Base-by-base conservation (phyloP, 92 coral and sea anemone species). In the Montipora capitata region DNA sequence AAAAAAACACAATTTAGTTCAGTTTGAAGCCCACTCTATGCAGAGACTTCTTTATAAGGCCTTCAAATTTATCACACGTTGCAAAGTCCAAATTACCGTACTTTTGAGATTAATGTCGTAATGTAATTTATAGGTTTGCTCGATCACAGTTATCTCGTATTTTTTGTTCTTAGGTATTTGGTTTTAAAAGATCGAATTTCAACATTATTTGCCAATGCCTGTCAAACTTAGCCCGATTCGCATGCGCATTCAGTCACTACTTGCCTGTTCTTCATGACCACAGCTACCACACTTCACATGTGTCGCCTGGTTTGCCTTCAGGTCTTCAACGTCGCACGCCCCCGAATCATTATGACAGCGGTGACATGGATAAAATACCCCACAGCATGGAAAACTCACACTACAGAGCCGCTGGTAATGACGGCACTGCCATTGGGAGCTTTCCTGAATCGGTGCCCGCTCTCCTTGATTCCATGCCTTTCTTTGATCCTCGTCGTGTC, bases 261-360 rank as follows among this genome's bases (percentile, higher is more conserved):
- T 83, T 3, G 66, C 83, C 91, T 92, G 96, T 43, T 95, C 96
- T 72, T 91, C 96, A 2, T 81, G 90, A 13, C 72, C 59, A 40
- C 99, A 96, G 13, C 18, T 72, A 0, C 62, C 80, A 20, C 99
- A 96, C 70, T 91, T 88, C 4, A 96, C 62, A 54, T 85, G 94
- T 8, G 92, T 89, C 48, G 96, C 94, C 13, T 96, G 78, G 3
- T 83, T 72, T 0, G 99, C 96, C 67, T 95, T 96, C 68, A 57
- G 68, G 18, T 91, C 93, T 4, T 82, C 88, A 13, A 74, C 48
- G 1, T 84, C 72, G 40, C 99, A 96, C 12, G 87, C 75, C 35
- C 87, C 94, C 42, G 94, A 89, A 74, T 76, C 79, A 85, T 96
- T 96, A 71, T 96, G 99, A 80, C 99, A 96, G 68, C 98, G 96